Evolutionary conservation across 2,113 vertebrate species (phyloP).

Genomic region (Parotia lawesii): DNA sequence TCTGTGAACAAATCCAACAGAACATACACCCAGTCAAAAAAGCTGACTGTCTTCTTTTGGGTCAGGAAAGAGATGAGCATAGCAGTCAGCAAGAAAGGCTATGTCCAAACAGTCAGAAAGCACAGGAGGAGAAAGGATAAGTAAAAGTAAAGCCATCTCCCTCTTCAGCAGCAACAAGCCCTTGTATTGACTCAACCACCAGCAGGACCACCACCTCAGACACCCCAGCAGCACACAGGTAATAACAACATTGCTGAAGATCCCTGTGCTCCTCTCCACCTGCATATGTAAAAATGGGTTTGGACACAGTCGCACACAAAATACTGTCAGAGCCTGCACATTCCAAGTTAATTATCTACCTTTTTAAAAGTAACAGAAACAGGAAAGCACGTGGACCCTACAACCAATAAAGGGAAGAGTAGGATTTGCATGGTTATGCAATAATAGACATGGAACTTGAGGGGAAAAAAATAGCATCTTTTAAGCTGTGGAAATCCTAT

Average conservation of each 20-base stretch:
- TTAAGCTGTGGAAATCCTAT: constrained; percentile 50
- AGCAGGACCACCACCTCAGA: background rate
- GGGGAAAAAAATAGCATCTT: background rate
- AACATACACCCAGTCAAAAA: background rate
- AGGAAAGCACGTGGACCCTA: background rate
- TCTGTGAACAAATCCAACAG: background rate
- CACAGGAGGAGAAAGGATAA: background rate
- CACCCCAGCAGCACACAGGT: background rate
- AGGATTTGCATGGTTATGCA: background rate
- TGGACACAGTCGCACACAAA: background rate
- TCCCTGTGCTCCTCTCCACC: background rate
- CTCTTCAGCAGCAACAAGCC: background rate
- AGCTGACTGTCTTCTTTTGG: background rate
- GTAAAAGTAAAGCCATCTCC: background rate
- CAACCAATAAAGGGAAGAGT: background rate
- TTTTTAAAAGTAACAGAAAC: background rate
- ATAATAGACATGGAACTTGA: background rate
- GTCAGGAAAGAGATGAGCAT: background rate
- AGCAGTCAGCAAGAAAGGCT: background rate
- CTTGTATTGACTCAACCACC: background rate
- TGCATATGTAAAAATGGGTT: background rate
- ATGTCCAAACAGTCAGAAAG: background rate
- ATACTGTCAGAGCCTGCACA: background rate
- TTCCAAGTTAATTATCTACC: background rate
- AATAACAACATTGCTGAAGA: background rate